Conservation (phyloP, 2,888 invertebrate genomes). For the Brachycybe producta region DNA sequence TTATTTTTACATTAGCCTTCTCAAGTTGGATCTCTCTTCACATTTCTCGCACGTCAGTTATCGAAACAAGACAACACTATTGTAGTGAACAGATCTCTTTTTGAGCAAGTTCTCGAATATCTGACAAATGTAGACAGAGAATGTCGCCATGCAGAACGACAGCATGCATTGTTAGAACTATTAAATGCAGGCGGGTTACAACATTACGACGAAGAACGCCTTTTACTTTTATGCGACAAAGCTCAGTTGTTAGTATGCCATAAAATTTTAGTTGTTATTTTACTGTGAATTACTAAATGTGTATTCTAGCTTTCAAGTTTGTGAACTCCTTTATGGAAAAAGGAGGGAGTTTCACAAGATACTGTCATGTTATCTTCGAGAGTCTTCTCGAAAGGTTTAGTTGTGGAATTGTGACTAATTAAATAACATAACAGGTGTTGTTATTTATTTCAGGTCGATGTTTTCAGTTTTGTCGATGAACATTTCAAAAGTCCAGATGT, state of each 20-base stretch:
- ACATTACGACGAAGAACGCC: conserved; percentile 44
- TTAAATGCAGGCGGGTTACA: conserved; percentile 47
- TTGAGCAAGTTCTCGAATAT: conserved; percentile 46
- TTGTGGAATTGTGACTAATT: neutral
- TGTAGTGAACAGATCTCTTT: conserved; percentile 40
- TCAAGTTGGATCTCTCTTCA: conserved; percentile 49
- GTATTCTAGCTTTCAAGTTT: conserved; percentile 47
- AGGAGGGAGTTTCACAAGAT: conserved; percentile 49
- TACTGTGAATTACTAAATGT: conserved; percentile 11
- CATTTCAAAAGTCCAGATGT: conserved; percentile 32
- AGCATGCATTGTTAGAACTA: conserved; percentile 58
- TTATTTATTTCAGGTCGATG: conserved; percentile 37
- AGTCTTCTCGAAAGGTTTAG: conserved; percentile 43
- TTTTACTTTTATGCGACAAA: conserved; percentile 47
- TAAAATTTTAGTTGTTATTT: conserved; percentile 12
- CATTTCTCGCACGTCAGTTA: conserved; percentile 52
- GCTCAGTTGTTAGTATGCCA: conserved; percentile 46
- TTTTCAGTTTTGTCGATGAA: conserved; percentile 41
- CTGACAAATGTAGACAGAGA: conserved; percentile 36
- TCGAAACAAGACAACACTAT: conserved; percentile 39
- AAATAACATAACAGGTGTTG: neutral
- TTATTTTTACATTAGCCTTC: conserved; percentile 36
- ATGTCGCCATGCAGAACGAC: conserved; percentile 46
- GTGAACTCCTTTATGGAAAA: conserved; percentile 53
- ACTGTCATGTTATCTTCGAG: conserved; percentile 52